Percentiles rank a stretch among this genome's conserved stretches.
Conservation (phyloP, 2,113 vertebrate genomes). For the Jacana jacana region DNA sequence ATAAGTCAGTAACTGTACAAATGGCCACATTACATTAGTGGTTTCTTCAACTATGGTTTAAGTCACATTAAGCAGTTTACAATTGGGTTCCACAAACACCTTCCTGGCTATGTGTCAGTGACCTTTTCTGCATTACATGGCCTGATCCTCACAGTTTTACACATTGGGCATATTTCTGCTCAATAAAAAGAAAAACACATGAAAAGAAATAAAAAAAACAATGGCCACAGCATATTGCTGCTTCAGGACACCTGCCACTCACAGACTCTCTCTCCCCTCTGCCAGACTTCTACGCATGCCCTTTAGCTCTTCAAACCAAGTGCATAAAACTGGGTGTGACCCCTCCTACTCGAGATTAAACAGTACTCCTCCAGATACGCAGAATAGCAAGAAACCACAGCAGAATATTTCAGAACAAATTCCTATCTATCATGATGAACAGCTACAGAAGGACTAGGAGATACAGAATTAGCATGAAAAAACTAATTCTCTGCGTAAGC, state of each 20-base stretch:
- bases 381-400: neutral
- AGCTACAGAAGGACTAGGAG: neutral
- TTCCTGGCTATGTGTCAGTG: rapidly evolving
- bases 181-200: neutral
- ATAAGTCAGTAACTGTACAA: neutral
- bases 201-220: neutral
- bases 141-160: neutral
- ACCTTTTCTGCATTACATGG: rapidly evolving
- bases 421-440: neutral
- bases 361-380: neutral
- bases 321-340: neutral
- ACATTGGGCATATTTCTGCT: neutral
- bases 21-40: rapidly evolving
- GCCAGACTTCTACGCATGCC: rapidly evolving
- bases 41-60: neutral
- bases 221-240: neutral
- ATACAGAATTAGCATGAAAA: neutral
- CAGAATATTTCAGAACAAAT: neutral
- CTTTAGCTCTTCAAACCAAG: neutral
- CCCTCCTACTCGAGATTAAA: neutral
- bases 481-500: neutral
- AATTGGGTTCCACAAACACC: neutral
- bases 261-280: neutral
- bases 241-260: neutral
- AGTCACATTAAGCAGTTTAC: neutral